Conservation (phyloP, 2,797 vertebrate species). For the Ptychadena robeensis region DNA sequence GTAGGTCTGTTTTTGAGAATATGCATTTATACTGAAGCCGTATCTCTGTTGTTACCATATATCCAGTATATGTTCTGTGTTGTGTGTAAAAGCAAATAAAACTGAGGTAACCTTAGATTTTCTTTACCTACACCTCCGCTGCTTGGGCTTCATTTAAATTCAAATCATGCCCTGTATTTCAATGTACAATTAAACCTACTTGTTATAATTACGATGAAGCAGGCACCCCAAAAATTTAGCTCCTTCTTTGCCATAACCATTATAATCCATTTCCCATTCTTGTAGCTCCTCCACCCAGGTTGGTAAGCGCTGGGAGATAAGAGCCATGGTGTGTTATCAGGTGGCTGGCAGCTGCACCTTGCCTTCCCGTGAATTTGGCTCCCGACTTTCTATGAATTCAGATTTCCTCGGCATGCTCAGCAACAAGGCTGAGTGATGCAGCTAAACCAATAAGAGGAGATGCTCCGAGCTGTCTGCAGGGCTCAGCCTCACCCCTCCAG, state of each 20-base stretch:
- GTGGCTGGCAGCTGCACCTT: constrained; percentile 45
- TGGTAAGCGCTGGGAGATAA: constrained; percentile 32
- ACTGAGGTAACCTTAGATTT: too few species aligned
- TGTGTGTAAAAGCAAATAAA: too few species aligned
- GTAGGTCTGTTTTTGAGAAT: too few species aligned
- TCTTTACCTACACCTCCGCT: neutral
- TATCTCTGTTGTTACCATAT: too few species aligned
- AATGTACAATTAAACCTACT: neutral
- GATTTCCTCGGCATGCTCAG: constrained; percentile 33
- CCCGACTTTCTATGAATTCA: constrained; percentile 38
- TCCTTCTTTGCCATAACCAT: constrained; percentile 7
- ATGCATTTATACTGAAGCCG: too few species aligned
- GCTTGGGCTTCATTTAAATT: neutral
- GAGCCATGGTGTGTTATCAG: constrained; percentile 25
- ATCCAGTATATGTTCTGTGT: too few species aligned
- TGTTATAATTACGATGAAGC: neutral
- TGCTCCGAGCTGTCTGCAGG: constrained; percentile 28
- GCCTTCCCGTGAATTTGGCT: constrained; percentile 43
- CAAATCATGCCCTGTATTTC: neutral
- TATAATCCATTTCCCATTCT: constrained; percentile 40
- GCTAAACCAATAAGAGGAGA: constrained; percentile 38
- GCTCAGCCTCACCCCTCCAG: constrained; percentile 39
- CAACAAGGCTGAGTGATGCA: constrained; percentile 30
- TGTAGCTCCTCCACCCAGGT: constrained; percentile 11
- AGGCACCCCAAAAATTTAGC: neutral